Conservation (phyloP, 1,140 invertebrate genomes). For the Drosophila mojavensis region DNA sequence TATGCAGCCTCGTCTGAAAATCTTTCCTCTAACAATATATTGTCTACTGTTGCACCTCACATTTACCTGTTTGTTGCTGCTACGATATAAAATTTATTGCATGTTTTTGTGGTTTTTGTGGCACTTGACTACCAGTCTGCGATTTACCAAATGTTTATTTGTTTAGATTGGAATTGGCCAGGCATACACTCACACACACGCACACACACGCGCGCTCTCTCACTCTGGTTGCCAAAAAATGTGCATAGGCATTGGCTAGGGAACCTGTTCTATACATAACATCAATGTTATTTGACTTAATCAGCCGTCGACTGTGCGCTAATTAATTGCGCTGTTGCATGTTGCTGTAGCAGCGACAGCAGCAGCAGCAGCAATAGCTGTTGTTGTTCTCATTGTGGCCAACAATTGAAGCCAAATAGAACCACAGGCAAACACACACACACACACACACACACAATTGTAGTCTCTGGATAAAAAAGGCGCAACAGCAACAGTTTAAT, state of each 20-base stretch:
- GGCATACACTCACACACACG: slow-evolving; percentile 16
- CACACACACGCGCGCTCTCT: slow-evolving; percentile 7
- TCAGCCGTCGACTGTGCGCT: slow-evolving; percentile 55
- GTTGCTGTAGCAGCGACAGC: neutral
- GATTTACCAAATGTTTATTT: slow-evolving; percentile 52
- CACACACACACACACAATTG: slow-evolving; percentile 6
- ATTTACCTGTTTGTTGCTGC: neutral
- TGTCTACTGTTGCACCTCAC: neutral
- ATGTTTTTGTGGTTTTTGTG: slow-evolving; percentile 28
- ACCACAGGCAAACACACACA: slow-evolving; percentile 19
- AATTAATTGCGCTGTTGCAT: slow-evolving; percentile 60
- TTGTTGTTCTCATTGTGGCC: slow-evolving; percentile 25
- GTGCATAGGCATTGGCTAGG: neutral
- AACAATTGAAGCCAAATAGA: slow-evolving; percentile 34
- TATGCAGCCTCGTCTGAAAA: neutral
- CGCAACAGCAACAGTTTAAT: slow-evolving; percentile 48
- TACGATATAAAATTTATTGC: slow-evolving; percentile 7
- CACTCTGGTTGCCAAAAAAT: slow-evolving; percentile 3
- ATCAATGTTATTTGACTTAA: slow-evolving; percentile 52
- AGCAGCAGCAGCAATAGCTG: neutral
- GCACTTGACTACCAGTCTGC: slow-evolving; percentile 23
- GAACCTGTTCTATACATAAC: neutral
- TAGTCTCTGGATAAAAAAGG: slow-evolving; percentile 32
- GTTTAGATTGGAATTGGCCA: slow-evolving; percentile 44
- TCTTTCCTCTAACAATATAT: neutral